These are phyloP conservation scores for Cephus rjabovi DNA, from an alignment of 2,888 invertebrate genomes.

Conservation along the genomic window DNA sequence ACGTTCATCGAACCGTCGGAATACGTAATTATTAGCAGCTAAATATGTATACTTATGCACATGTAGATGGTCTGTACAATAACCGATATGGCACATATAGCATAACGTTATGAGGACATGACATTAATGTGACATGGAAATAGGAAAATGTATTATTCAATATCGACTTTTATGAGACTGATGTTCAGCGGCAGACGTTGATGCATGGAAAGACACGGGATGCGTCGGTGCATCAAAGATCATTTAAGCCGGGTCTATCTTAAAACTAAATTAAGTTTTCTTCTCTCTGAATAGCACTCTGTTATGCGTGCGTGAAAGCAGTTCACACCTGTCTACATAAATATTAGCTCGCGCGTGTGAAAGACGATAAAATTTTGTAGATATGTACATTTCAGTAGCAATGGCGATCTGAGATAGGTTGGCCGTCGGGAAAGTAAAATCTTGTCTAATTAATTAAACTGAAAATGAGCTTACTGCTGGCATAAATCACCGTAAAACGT, in stretches of 20 bases:
- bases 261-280: too few relatives aligned
- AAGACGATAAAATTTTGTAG: constrained; percentile 16
- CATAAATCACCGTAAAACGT: background rate
- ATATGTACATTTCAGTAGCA: background rate
- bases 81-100: too few relatives aligned
- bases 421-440: background rate
- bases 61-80: too few relatives aligned
- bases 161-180: background rate
- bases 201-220: too few relatives aligned
- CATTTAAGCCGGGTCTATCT: too few relatives aligned
- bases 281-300: background rate
- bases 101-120: too few relatives aligned
- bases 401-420: background rate
- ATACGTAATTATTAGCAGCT: constrained; percentile 27
- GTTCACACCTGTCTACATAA: constrained; percentile 18
- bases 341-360: constrained; percentile 14
- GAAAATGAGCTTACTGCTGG: constrained; percentile 2
- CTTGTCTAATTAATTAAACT: background rate
- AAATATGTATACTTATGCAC: constrained; percentile 19
- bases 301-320: constrained; percentile 16
- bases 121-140: too few relatives aligned
- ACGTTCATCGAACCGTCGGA: constrained; percentile 25
- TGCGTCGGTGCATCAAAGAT: too few relatives aligned
- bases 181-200: background rate
- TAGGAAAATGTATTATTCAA: background rate